Conservation (phyloP, 1,140 invertebrate species). For the Pogonognathellus flavescens region DNA sequence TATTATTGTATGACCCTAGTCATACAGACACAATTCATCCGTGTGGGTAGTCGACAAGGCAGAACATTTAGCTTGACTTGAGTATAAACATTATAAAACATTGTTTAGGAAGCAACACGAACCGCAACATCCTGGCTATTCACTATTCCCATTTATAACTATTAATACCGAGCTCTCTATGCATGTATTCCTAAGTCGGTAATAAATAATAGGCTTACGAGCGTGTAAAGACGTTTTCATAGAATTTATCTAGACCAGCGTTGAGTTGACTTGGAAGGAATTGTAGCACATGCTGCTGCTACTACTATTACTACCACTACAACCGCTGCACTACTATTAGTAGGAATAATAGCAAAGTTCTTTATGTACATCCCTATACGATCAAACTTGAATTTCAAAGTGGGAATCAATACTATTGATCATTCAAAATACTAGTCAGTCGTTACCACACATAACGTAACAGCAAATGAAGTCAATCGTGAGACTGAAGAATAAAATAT, state of each 20-base stretch:
- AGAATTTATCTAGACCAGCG: conserved; percentile 13
- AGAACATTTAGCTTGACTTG: conserved; percentile 4
- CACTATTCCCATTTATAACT: conserved; percentile 35
- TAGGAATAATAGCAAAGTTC: not conserved
- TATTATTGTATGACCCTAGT: too few relatives aligned
- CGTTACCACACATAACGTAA: conserved; percentile 39
- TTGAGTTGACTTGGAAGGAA: conserved; percentile 26
- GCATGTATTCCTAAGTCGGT: conserved; percentile 37
- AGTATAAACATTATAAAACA: conserved; percentile 2
- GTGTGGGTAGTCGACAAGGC: not conserved
- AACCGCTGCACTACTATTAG: too few relatives aligned
- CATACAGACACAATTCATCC: too few relatives aligned
- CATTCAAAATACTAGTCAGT: conserved; percentile 40
- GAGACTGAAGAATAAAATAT: conserved; percentile 25
- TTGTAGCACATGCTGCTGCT: conserved; percentile 23
- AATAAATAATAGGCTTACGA: conserved; percentile 47
- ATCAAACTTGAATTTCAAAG: conserved; percentile 31
- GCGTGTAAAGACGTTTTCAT: conserved; percentile 34
- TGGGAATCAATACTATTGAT: conserved; percentile 49
- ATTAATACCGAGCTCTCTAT: conserved; percentile 14
- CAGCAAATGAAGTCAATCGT: conserved; percentile 31
- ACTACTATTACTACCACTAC: too few relatives aligned
- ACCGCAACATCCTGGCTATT: conserved; percentile 32
- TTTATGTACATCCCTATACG: not conserved
- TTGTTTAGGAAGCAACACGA: conserved; percentile 39